Evolutionary conservation across 2,888 invertebrate species (phyloP).

Genomic region (Pandemis heparana): DNA sequence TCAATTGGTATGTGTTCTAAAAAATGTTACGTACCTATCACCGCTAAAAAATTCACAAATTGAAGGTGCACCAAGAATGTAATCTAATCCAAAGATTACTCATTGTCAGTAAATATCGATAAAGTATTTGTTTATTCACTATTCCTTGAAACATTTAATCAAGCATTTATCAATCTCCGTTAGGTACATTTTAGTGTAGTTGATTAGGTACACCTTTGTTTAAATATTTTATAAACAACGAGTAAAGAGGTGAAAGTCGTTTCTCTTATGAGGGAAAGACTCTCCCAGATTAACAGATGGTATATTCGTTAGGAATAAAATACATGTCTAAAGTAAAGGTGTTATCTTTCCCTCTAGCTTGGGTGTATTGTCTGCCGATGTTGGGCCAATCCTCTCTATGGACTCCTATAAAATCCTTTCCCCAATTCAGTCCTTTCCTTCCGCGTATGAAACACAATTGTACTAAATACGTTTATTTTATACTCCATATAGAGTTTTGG

Average conservation of each 20-base stretch:
- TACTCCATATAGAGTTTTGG: slow-evolving; percentile 81
- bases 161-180: slow-evolving; percentile 12
- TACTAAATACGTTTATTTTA: slow-evolving; percentile 23
- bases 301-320: neutral
- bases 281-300: neutral
- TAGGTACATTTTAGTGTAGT: neutral
- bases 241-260: neutral
- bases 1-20: neutral
- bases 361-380: slow-evolving; percentile 66
- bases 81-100: slow-evolving; percentile 6
- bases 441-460: slow-evolving; percentile 13
- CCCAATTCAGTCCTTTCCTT: slow-evolving; percentile 50
- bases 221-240: neutral
- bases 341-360: slow-evolving; percentile 63
- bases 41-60: neutral
- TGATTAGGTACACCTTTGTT: neutral
- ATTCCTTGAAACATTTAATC: slow-evolving; percentile 23
- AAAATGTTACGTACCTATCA: neutral
- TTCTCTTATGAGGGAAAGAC: neutral
- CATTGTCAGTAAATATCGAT: slow-evolving; percentile 21
- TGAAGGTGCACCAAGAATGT: neutral
- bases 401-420: slow-evolving; percentile 58
- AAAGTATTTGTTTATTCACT: neutral
- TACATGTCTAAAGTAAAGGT: slow-evolving; percentile 54
- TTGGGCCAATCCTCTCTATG: slow-evolving; percentile 84